Evolutionary conservation across 2,113 vertebrate genomes (phyloP), one percentile per base, ranked within the genome.

Genomic region (Nestor notabilis): DNA sequence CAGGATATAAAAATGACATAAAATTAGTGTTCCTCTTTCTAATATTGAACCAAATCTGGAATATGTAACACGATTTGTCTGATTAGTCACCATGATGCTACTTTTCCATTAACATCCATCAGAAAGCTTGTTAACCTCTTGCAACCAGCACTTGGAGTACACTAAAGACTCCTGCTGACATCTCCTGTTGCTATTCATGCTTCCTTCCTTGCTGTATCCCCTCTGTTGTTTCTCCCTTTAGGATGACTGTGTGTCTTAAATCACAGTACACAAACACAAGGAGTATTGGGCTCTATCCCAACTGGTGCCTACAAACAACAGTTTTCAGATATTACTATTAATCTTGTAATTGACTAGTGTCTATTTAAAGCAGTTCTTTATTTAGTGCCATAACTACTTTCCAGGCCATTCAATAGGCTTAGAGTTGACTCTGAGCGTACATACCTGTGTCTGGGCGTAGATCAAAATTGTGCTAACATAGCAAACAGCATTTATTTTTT

Each of bases 101-200:
- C 35, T 25, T 66, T 41, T 50, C 65, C 60, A 14, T 20, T 13
- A 33, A 37, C 11, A 8, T 16, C 33, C 65, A 55, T 24, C 17
- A 56, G 23, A 66, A 53, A 44, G 24, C 41, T 46, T 35, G 9
- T 35, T 50, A 55, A 41, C 7, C 17, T n/a, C 20, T 44, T 46
- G 37, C 29, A 79, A 12, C 13, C 35, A 63, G 15, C 35, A n/a
- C n/a, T 49, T 28, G 8, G 69, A 75, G 5, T 5, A 23, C 72
- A n/a, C 52, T 20, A 5, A 47, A 44, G 43, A 29, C 39, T 69
- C 43, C 28, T 74, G 61, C 17, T 44, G 17, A 15, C 7, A 6
- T 8, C 43, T 44, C 44, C 8, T n/a, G 41, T 41, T 4, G 10
- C 24, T 39, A 1, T 41, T 3, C 8, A 2, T 7, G 7, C 58